Evolutionary conservation across 2,888 invertebrate species (phyloP), one percentile per base, ranked within the genome.

Genomic region (Meteorus cinctellus): DNA sequence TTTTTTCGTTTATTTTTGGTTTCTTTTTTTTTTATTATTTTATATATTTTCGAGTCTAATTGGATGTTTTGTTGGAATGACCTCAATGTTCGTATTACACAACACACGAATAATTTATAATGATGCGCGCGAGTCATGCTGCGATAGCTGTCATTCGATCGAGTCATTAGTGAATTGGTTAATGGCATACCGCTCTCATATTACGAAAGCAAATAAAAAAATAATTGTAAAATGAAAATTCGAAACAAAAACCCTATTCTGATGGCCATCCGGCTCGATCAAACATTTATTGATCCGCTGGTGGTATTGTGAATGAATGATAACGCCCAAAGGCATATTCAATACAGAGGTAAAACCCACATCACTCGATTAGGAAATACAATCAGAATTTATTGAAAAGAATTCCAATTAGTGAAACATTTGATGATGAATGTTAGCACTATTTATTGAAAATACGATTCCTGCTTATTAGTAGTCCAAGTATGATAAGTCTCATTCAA

Each of bases 41-140:
- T 34, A 48, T n/a, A 62, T 70, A 12, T 55, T 16, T 74, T 77
- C 12, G 74, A 72, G 82, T 82, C 81, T 19, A 70, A 80, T 85
- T 82, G 80, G 59, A 79, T 79, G 83, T 79, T 82, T 81, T 79
- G 82, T 84, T 87, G 86, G 86, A 86, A 87, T 87, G 85, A 83
- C 78, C 82, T 83, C 84, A 86, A 76, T 81, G 81, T 85, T 81
- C 81, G 82, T 82, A 82, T 83, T 81, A 84, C 83, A 84, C 82
- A 81, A 81, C 81, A 85, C 82, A 80, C 78, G 69, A 79, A 78
- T 71, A 72, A 76, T 76, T 76, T n/a, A 65, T 71, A 70, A 71
- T 74, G 48, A 70, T 71, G 34, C 63, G 69, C 19, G 19, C 60
- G 55, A 74, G 51, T 74, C 73, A 73, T 41, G 55, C 34, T 60